phyloP scores from a whole-genome alignment of 2,888 invertebrate species.

The Andricus quercusramuli region DNA sequence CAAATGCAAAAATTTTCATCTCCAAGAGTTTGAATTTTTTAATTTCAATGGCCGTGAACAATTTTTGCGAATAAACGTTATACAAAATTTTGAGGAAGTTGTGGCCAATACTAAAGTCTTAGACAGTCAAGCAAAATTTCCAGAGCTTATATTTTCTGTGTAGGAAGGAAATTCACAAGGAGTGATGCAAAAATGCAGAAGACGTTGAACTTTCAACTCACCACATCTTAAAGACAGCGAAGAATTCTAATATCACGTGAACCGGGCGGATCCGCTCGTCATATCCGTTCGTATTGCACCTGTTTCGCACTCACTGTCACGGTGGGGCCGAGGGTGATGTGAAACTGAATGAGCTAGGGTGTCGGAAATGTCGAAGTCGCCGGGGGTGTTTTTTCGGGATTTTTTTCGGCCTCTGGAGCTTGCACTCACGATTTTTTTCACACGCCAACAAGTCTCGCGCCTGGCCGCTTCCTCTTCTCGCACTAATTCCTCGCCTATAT shows the following conservation, averaged over 20 bases:
- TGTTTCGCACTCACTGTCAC: conserved; percentile 44
- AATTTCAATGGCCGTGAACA: no score
- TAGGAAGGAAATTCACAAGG: not conserved
- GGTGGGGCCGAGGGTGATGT: not conserved
- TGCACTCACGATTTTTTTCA: conserved; percentile 19
- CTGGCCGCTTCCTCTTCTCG: conserved; percentile 30
- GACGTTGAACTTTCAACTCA: conserved; percentile 51
- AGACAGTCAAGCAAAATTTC: not conserved
- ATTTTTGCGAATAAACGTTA: no score
- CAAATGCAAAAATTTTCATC: no score
- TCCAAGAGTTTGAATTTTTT: no score
- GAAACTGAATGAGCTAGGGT: conserved; percentile 13
- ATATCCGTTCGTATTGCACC: conserved; percentile 64
- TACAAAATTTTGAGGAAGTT: no score
- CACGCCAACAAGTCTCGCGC: conserved; percentile 40
- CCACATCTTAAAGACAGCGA: conserved; percentile 55
- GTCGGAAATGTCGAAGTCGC: not conserved
- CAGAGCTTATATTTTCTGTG: not conserved
- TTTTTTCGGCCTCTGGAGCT: not conserved
- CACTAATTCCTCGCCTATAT: conserved; percentile 40
- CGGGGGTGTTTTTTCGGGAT: not conserved
- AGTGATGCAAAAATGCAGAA: not conserved
- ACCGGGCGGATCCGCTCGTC: conserved; percentile 69
- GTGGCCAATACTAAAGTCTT: no score
- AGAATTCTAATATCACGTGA: conserved; percentile 66